Percentiles rank a stretch among this genome's conserved stretches.
phyloP scores from a whole-genome alignment of 2,888 invertebrate genomes.

The Drosophila leonis region DNA sequence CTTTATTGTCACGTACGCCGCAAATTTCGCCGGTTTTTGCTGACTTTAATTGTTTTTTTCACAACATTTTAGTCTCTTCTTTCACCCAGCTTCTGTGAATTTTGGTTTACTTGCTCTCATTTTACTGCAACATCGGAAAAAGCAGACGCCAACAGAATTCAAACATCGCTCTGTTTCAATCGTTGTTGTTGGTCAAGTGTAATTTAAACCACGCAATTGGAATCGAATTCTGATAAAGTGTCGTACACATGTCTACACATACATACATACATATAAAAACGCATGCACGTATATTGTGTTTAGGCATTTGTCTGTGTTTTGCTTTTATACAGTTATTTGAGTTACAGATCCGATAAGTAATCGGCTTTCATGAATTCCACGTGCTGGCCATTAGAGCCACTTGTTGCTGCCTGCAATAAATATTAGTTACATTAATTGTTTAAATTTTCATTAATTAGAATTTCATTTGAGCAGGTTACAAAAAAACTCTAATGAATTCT shows the following conservation, averaged over 20 bases:
- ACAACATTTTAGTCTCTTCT: conserved; percentile 29
- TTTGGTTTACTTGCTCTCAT: conserved; percentile 35
- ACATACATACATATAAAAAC: neutral
- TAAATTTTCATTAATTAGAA: neutral
- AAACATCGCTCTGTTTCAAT: neutral
- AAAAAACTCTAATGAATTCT: neutral
- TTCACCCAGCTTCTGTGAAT: conserved; percentile 24
- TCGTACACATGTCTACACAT: neutral
- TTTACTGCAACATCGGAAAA: conserved; percentile 18
- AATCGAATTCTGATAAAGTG: conserved; percentile 2
- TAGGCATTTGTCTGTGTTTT: neutral
- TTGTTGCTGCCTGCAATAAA: conserved; percentile 37
- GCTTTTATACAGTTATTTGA: neutral
- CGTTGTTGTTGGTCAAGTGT: conserved; percentile 5
- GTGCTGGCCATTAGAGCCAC: conserved; percentile 21
- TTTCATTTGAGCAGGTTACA: too few relatives aligned
- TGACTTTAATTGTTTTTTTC: conserved; percentile 27
- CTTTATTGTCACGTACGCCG: conserved; percentile 69
- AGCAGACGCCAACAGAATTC: conserved; percentile 20
- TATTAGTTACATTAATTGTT: conserved; percentile 4
- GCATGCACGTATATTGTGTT: neutral
- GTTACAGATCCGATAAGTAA: conserved; percentile 14
- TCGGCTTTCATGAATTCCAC: conserved; percentile 24
- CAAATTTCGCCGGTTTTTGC: conserved; percentile 38
- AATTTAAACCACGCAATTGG: conserved; percentile 16